Percentiles rank a stretch among this genome's conserved stretches.
Evolutionary conservation across 2,113 vertebrate species (phyloP).

Genomic region (Lathamus discolor): DNA sequence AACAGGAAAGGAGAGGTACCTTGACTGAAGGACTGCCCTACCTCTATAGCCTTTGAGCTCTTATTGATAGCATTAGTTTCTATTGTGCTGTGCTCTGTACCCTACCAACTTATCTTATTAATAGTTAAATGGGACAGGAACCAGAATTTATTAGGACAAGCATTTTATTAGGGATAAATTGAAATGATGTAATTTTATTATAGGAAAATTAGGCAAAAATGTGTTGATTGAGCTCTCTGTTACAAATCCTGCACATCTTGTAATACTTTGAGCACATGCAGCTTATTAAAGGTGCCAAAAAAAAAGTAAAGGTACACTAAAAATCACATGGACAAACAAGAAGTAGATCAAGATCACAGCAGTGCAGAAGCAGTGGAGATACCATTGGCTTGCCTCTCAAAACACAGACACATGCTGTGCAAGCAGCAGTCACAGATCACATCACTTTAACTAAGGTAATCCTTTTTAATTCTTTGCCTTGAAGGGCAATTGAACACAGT

Average conservation of each 20-base stretch:
- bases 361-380: neutral
- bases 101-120: neutral
- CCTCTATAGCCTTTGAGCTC: neutral
- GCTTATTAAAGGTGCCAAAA: neutral
- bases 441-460: neutral
- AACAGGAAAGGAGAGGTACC: neutral
- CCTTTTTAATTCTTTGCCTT: slow-evolving; percentile 24
- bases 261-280: neutral
- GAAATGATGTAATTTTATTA: neutral
- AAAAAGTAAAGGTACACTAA: neutral
- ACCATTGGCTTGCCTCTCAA: neutral
- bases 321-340: neutral
- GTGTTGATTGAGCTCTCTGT: neutral
- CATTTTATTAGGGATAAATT: neutral
- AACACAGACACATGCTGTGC: neutral
- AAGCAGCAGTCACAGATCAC: slow-evolving; percentile 46
- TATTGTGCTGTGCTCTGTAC: neutral
- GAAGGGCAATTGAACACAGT: slow-evolving; percentile 15
- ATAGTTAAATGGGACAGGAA: neutral
- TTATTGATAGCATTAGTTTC: neutral
- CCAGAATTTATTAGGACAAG: neutral
- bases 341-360: neutral
- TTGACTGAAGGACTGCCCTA: neutral
- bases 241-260: neutral
- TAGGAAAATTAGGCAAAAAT: neutral